Evolutionary conservation across 1,140 invertebrate genomes (phyloP).

Genomic region (Melanaphis sacchari): DNA sequence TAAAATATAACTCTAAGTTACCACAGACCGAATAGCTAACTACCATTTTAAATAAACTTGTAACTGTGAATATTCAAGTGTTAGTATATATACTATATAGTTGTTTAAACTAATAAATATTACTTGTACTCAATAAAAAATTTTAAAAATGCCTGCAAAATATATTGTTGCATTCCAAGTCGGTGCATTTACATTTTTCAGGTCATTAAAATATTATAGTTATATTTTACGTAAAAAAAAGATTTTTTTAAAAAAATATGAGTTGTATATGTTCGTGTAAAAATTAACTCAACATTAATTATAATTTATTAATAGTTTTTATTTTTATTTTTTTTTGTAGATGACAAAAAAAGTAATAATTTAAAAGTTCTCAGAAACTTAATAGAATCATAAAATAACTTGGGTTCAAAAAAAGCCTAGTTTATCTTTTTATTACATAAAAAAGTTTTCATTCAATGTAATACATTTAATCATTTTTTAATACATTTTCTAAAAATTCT

Average conservation of each 20-base stretch:
- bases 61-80: neutral
- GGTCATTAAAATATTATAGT: neutral
- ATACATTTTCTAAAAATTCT: neutral
- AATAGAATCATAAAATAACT: neutral
- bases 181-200: neutral
- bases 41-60: neutral
- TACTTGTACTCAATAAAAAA: neutral
- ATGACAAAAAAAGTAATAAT: neutral
- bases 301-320: neutral
- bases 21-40: neutral
- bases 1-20: neutral
- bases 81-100: neutral
- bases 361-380: neutral
- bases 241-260: too few relatives aligned
- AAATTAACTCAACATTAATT: neutral
- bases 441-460: neutral
- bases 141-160: neutral
- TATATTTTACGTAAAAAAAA: neutral
- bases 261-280: neutral
- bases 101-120: neutral
- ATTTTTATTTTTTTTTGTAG: neutral
- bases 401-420: neutral
- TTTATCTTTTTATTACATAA: neutral
- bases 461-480: neutral
- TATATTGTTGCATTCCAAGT: neutral